A percentile compares a stretch with the other conserved stretches of the same genome.
These are phyloP conservation scores for Acronicta leporina DNA, from an alignment of 2,888 invertebrate genomes.

Conservation along the genomic window DNA sequence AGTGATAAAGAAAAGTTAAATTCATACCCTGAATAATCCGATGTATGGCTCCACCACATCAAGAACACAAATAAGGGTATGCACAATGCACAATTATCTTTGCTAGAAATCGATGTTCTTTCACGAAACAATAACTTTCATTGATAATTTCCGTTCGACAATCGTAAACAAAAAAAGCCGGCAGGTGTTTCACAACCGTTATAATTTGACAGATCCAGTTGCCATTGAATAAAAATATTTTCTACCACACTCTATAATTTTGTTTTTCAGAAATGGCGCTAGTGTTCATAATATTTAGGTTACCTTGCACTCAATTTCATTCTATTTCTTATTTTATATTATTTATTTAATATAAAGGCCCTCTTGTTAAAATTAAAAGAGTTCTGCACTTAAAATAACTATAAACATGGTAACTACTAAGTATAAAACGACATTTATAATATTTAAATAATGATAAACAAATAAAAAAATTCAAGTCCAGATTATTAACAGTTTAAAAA, in stretches of 20 bases:
- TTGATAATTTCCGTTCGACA: slow-evolving; percentile 70
- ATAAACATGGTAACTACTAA: too few relatives aligned
- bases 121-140: slow-evolving; percentile 61
- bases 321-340: too few relatives aligned
- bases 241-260: slow-evolving; percentile 40
- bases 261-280: slow-evolving; percentile 15
- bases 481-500: too few relatives aligned
- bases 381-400: too few relatives aligned
- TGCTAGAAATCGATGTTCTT: slow-evolving; percentile 12
- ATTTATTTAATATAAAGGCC: too few relatives aligned
- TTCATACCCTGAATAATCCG: slow-evolving; percentile 37
- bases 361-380: too few relatives aligned
- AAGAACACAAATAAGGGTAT: slow-evolving; percentile 12
- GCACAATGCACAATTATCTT: slow-evolving; percentile 10
- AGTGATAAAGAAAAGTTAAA: background rate
- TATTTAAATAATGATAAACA: too few relatives aligned
- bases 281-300: too few relatives aligned
- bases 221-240: slow-evolving; percentile 36
- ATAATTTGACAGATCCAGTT: slow-evolving; percentile 63
- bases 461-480: too few relatives aligned
- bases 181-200: slow-evolving; percentile 81
- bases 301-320: too few relatives aligned
- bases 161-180: slow-evolving; percentile 75
- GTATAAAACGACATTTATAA: too few relatives aligned
- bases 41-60: slow-evolving; percentile 20